phyloP scores from a whole-genome alignment of 2,888 invertebrate genomes.

The Dromius quadrimaculatus region DNA sequence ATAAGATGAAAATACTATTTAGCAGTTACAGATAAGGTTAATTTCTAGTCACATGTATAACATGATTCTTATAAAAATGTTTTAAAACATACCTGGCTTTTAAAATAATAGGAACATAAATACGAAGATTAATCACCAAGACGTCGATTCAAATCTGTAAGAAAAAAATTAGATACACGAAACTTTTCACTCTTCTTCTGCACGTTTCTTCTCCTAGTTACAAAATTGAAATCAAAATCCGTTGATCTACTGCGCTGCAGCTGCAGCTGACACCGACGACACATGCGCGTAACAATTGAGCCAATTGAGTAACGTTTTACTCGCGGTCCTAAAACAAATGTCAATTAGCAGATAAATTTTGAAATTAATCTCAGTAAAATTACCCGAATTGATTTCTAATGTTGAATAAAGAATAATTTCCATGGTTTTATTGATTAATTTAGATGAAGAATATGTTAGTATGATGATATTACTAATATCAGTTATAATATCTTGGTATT shows the following conservation, averaged over 20 bases:
- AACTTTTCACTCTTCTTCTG: slow-evolving; percentile 10
- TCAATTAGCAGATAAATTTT: background rate
- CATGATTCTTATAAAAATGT: slow-evolving; percentile 9
- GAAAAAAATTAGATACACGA: background rate
- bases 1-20: too few relatives aligned
- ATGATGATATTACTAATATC: too few relatives aligned
- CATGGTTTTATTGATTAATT: background rate
- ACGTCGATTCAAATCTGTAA: slow-evolving; percentile 2
- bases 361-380: too few relatives aligned
- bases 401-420: background rate
- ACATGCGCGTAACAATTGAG: background rate
- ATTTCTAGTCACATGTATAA: slow-evolving; percentile 39
- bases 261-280: slow-evolving; percentile 38
- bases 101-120: slow-evolving; percentile 19
- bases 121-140: background rate
- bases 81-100: slow-evolving; percentile 34
- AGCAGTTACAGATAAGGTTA: too few relatives aligned
- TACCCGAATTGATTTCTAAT: too few relatives aligned
- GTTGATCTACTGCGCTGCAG: slow-evolving; percentile 26
- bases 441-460: too few relatives aligned
- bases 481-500: too few relatives aligned
- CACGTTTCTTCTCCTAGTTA: background rate
- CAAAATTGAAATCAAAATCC: slow-evolving; percentile 46
- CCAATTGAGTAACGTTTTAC: background rate
- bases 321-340: background rate